These are phyloP conservation scores for Caenorhabditis wallacei DNA, from an alignment of 2,888 invertebrate genomes.

Conservation along the genomic window DNA sequence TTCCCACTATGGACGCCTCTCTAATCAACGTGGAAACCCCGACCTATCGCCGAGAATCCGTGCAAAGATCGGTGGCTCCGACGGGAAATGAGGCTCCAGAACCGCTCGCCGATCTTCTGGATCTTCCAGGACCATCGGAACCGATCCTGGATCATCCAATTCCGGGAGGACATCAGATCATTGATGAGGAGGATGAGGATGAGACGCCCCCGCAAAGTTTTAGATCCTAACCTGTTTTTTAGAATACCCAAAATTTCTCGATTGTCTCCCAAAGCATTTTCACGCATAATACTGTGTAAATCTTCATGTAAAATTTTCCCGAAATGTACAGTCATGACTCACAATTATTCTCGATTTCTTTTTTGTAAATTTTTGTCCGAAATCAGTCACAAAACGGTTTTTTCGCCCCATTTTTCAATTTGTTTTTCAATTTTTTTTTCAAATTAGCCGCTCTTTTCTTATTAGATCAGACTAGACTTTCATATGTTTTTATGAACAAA, in stretches of 20 bases:
- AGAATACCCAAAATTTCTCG: neutral
- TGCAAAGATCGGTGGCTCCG: constrained; percentile 2
- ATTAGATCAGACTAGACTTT: constrained; percentile 31
- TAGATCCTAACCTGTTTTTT: constrained; percentile 23
- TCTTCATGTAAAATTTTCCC: neutral
- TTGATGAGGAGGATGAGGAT: constrained; percentile 46
- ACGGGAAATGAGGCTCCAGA: constrained; percentile 6
- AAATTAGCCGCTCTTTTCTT: too few species aligned
- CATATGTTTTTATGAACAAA: constrained; percentile 43
- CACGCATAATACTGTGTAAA: constrained; percentile 18
- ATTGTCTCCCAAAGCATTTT: neutral
- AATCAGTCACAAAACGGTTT: constrained; percentile 8
- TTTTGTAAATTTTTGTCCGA: constrained; percentile 23
- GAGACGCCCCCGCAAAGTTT: constrained; percentile 54
- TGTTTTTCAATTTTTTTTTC: neutral
- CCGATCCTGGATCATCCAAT: constrained; percentile 4
- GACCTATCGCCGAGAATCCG: constrained; percentile 14
- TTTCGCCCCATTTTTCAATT: neutral
- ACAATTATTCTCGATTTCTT: neutral
- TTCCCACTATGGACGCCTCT: neutral
- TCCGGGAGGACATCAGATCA: constrained; percentile 13
- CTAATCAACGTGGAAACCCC: constrained; percentile 47
- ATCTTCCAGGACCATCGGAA: neutral
- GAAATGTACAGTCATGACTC: neutral
- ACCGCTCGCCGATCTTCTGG: constrained; percentile 28